phyloP scores from a whole-genome alignment of 1,140 invertebrate genomes.

The Drosophila sechellia region DNA sequence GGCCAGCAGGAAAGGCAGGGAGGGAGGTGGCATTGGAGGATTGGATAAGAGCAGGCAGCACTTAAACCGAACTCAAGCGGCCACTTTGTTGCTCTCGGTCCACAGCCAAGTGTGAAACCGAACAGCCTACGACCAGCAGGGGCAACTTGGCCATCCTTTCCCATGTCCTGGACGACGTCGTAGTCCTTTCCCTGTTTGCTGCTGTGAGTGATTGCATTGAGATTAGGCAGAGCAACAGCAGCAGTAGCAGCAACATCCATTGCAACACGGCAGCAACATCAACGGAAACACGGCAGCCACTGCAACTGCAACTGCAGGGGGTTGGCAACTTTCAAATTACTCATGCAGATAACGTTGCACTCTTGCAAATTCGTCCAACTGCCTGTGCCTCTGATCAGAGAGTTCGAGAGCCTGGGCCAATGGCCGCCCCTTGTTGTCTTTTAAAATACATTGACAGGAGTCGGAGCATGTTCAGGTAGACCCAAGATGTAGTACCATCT shows the following conservation, averaged over 20 bases:
- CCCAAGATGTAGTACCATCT: constrained; percentile 1
- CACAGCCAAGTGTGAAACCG: constrained; percentile 36
- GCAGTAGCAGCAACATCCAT: constrained; percentile 14
- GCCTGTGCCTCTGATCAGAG: constrained; percentile 26
- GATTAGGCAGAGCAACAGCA: constrained; percentile 65
- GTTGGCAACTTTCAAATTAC: constrained; percentile 51
- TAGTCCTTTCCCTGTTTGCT: constrained; percentile 38
- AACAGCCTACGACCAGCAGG: constrained; percentile 24
- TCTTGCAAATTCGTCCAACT: constrained; percentile 68
- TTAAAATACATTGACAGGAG: constrained; percentile 71
- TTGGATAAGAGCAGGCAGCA: constrained; percentile 63
- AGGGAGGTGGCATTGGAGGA: not conserved
- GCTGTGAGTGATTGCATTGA: constrained; percentile 78
- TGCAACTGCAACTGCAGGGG: constrained; percentile 13
- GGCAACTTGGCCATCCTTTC: constrained; percentile 3
- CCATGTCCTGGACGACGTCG: constrained; percentile 6
- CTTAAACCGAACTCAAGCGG: constrained; percentile 70
- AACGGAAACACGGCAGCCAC: constrained; percentile 24
- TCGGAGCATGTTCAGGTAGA: constrained; percentile 10
- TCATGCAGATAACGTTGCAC: constrained; percentile 76
- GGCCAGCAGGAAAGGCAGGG: constrained; percentile 1
- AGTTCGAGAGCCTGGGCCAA: constrained; percentile 15
- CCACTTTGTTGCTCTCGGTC: constrained; percentile 61
- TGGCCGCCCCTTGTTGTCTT: constrained; percentile 56
- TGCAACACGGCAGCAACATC: constrained; percentile 30